Conservation (phyloP, 1,140 invertebrate genomes). For the Meteorus sp. region DNA sequence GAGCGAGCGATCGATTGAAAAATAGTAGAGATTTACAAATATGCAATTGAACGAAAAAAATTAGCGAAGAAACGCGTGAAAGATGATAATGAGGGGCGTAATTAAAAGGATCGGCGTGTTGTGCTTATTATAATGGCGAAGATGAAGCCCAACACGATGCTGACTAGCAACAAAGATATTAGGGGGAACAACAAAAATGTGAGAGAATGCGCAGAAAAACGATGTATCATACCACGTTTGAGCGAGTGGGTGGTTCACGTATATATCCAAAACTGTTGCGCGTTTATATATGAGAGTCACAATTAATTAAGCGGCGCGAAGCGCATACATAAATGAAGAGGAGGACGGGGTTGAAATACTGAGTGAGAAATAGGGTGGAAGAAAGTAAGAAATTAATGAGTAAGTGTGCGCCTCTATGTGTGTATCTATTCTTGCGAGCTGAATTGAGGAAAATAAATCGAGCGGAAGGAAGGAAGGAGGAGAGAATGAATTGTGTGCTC, state of each 20-base stretch:
- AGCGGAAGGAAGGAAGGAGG: constrained; percentile 24
- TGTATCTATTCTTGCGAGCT: constrained; percentile 24
- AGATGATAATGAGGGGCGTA: neutral
- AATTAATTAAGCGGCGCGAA: constrained; percentile 11
- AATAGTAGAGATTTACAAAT: constrained; percentile 19
- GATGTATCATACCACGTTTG: constrained; percentile 25
- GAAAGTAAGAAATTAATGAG: neutral
- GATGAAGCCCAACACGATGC: neutral
- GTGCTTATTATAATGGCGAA: constrained; percentile 14
- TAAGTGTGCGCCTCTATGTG: constrained; percentile 28
- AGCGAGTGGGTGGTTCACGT: neutral
- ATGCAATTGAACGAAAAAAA: constrained; percentile 6
- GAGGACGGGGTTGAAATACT: constrained; percentile 22
- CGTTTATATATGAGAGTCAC: constrained; percentile 19
- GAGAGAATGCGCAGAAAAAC: constrained; percentile 9
- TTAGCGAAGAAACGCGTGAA: constrained; percentile 3
- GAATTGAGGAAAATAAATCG: constrained; percentile 18
- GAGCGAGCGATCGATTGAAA: neutral
- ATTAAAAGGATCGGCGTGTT: constrained; percentile 5
- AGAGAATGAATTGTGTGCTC: constrained; percentile 25
- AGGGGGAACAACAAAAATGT: constrained; percentile 5
- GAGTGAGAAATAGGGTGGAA: constrained; percentile 39
- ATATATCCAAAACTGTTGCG: constrained; percentile 5
- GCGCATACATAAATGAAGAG: constrained; percentile 10
- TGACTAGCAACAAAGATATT: neutral